These are phyloP conservation scores for Drosophila subquinaria DNA, from an alignment of 2,888 invertebrate species.

Conservation along the genomic window DNA sequence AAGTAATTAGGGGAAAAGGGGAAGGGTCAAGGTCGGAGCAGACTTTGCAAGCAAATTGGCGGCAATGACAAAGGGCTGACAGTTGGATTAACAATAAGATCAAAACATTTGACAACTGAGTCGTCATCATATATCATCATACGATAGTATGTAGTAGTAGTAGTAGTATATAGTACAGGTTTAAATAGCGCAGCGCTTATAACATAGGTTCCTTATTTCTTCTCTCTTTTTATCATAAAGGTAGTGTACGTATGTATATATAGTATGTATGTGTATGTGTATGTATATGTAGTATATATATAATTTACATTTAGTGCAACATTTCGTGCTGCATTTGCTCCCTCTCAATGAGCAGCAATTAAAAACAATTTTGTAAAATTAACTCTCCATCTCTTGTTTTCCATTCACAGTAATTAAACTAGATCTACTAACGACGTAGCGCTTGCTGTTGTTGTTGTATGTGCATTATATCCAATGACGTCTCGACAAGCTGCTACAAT, in stretches of 20 bases:
- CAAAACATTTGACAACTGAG: conserved; percentile 47
- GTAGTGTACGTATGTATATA: conserved; percentile 32
- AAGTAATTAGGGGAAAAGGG: conserved; percentile 29
- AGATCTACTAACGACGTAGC: conserved; percentile 44
- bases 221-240: conserved; percentile 13
- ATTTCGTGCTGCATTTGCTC: conserved; percentile 9
- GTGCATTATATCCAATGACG: conserved; percentile 10
- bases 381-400: conserved; percentile 39
- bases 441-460: conserved; percentile 1
- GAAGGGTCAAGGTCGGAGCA: conserved; percentile 1
- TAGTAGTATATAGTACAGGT: conserved; percentile 66
- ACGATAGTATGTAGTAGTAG: conserved; percentile 49
- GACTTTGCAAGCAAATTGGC: conserved; percentile 73
- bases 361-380: conserved; percentile 70
- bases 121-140: conserved; percentile 47
- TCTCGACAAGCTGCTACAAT: conserved; percentile 89
- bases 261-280: conserved; percentile 28
- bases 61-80: conserved; percentile 69
- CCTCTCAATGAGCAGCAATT: conserved; percentile 51
- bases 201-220: conserved; percentile 40
- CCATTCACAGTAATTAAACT: conserved; percentile 51
- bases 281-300: conserved; percentile 36
- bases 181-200: conserved; percentile 63
- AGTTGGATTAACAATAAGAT: conserved; percentile 56
- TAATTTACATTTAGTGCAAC: conserved; percentile 68